Evolutionary conservation across 1,140 invertebrate species (phyloP).

Genomic region (Lucilia cuprina): DNA sequence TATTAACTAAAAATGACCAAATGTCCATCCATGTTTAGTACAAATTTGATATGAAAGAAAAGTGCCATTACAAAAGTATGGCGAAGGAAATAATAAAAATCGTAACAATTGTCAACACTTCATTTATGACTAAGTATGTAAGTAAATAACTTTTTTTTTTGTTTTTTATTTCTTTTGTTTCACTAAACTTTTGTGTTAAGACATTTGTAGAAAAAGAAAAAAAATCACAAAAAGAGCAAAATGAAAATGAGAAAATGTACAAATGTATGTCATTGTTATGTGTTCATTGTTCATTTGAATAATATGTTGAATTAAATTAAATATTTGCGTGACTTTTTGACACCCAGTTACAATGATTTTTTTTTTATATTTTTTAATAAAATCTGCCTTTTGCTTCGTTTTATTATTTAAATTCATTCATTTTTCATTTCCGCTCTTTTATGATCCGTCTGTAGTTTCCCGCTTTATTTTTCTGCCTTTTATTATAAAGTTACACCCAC

Average conservation of each 20-base stretch:
- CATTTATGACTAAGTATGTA: background rate
- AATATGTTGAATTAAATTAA: slow-evolving; percentile 9
- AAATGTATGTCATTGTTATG: background rate
- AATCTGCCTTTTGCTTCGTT: slow-evolving; percentile 3
- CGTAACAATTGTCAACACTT: slow-evolving; percentile 1
- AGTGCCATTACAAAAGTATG: too few relatives aligned
- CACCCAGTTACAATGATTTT: slow-evolving; percentile 1
- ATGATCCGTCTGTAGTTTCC: background rate
- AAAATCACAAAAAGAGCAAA: background rate
- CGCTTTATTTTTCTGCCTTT: background rate
- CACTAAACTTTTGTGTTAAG: background rate
- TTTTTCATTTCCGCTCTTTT: slow-evolving; percentile 18
- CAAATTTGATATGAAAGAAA: too few relatives aligned
- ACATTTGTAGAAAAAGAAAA: background rate
- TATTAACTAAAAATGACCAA: too few relatives aligned
- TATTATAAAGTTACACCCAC: slow-evolving; percentile 3
- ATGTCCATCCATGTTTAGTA: too few relatives aligned
- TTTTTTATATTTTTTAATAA: background rate
- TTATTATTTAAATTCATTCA: slow-evolving; percentile 5
- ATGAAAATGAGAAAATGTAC: background rate
- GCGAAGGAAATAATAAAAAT: background rate
- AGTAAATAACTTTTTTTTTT: slow-evolving; percentile 22
- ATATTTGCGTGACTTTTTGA: slow-evolving; percentile 17
- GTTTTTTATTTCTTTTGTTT: too few relatives aligned
- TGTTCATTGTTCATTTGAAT: slow-evolving; percentile 8